Conservation (phyloP, 30 jellyfish, hydroid and myxozoan genomes). For the Chrysaora quinquecirrha region DNA sequence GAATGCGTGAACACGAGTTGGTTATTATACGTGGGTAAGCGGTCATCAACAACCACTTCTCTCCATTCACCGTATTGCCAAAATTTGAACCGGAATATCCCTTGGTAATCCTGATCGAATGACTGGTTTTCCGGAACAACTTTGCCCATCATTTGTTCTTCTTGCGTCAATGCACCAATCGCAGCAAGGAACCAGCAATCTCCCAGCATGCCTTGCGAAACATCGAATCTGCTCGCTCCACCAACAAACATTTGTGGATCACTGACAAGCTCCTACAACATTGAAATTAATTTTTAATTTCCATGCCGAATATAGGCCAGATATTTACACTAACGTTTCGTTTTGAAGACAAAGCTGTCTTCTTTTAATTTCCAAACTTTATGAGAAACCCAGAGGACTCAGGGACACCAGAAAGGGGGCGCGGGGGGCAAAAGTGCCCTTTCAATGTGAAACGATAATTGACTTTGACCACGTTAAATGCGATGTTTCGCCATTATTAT, state of each 20-base stretch:
- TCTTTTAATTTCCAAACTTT: not conserved
- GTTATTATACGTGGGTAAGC: conserved; percentile 65
- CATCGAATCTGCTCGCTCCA: conserved; percentile 79
- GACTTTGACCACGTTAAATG: too few species aligned
- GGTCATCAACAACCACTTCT: conserved; percentile 79
- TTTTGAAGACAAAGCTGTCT: not conserved
- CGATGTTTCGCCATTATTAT: too few species aligned
- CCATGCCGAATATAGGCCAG: not conserved
- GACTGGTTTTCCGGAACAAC: conserved; percentile 60
- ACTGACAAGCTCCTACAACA: conserved; percentile 45
- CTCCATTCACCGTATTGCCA: conserved; percentile 82
- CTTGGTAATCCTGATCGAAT: conserved; percentile 60
- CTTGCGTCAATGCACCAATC: conserved; percentile 79
- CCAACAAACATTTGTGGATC: conserved; percentile 68
- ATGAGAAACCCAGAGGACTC: not conserved
- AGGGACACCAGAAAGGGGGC: not conserved
- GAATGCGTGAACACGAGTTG: conserved; percentile 76
- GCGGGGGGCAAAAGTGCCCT: too few species aligned
- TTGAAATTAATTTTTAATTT: not conserved
- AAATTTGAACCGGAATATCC: conserved; percentile 67
- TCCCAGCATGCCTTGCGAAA: conserved; percentile 87
- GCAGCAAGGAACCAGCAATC: conserved; percentile 88
- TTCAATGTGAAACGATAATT: too few species aligned
- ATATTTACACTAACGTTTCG: not conserved
- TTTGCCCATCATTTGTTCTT: conserved; percentile 55